A percentile compares a stretch with the other conserved stretches of the same genome.
Conservation (phyloP, 2,113 vertebrate species). For the Anolis carolinensis region DNA sequence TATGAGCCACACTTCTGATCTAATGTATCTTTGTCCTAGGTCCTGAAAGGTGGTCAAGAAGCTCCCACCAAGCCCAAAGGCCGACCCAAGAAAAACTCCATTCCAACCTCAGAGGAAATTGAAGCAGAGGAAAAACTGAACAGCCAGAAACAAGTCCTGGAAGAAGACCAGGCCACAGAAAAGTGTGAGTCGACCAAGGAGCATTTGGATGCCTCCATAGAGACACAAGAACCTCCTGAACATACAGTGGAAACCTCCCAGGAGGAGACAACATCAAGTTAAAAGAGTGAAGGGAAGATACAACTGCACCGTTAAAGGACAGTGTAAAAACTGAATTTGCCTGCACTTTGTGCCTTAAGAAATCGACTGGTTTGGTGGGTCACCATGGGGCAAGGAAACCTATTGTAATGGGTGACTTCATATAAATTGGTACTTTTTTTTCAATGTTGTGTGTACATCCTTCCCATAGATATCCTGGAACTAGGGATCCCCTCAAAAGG, state of each 20-base stretch:
- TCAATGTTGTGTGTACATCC: rapidly evolving
- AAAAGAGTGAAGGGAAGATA: constrained; percentile 52
- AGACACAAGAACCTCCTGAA: constrained; percentile 61
- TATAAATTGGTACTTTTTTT: neutral
- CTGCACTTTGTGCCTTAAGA: constrained; percentile 69
- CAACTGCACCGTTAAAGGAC: constrained; percentile 20
- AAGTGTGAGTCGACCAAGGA: constrained; percentile 53
- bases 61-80: constrained; percentile 98
- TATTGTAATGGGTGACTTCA: rapidly evolving
- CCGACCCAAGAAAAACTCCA: constrained; percentile 98
- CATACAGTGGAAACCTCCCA: constrained; percentile 51
- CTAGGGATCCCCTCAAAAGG: constrained; percentile 17
- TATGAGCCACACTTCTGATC: no score
- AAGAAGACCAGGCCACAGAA: constrained; percentile 28
- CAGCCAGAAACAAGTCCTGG: constrained; percentile 70
- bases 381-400: neutral
- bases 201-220: constrained; percentile 69
- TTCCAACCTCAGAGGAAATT: constrained; percentile 95
- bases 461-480: rapidly evolving
- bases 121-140: constrained; percentile 92
- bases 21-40: constrained; percentile 74
- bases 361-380: neutral
- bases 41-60: constrained; percentile 97
- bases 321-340: constrained; percentile 55
- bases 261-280: constrained; percentile 68